Evolutionary conservation across 2,888 invertebrate species (phyloP).

Genomic region (Tachina lurida): DNA sequence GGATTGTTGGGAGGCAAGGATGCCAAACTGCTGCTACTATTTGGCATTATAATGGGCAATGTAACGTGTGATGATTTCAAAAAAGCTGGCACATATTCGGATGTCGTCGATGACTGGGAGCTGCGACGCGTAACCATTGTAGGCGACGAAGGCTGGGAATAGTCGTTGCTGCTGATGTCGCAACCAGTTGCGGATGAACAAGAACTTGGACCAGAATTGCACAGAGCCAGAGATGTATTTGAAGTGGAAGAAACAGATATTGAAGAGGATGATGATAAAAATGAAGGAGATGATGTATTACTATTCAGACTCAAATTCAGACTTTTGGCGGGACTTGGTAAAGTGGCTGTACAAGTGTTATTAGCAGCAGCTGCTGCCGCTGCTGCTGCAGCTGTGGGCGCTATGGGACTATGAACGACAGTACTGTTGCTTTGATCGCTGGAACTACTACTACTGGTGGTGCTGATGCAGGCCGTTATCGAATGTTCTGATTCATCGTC

Average conservation of each 20-base stretch:
- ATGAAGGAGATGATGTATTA: slow-evolving; percentile 71
- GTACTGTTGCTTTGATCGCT: slow-evolving; percentile 81
- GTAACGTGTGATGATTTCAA: slow-evolving; percentile 78
- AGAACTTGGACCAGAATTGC: slow-evolving; percentile 73
- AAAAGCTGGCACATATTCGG: slow-evolving; percentile 78
- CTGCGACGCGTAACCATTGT: slow-evolving; percentile 57
- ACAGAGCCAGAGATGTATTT: slow-evolving; percentile 64
- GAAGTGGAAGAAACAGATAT: slow-evolving; percentile 71
- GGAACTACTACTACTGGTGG: slow-evolving; percentile 80
- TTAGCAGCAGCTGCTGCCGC: slow-evolving; percentile 18
- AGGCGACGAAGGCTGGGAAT: slow-evolving; percentile 73
- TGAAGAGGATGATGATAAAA: slow-evolving; percentile 72
- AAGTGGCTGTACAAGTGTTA: slow-evolving; percentile 60
- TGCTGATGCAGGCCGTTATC: slow-evolving; percentile 79
- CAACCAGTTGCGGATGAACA: slow-evolving; percentile 72
- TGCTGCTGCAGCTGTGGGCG: slow-evolving; percentile 61
- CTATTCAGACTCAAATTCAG: slow-evolving; percentile 78
- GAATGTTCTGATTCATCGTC: slow-evolving; percentile 81
- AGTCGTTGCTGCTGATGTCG: slow-evolving; percentile 59
- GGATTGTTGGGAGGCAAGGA: slow-evolving; percentile 72
- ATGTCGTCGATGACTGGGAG: slow-evolving; percentile 43
- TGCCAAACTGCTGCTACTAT: slow-evolving; percentile 76
- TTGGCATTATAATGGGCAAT: slow-evolving; percentile 79
- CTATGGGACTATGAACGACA: slow-evolving; percentile 79
- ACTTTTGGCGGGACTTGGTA: slow-evolving; percentile 78